Base-by-base conservation (phyloP, 2,113 vertebrate species). In the Cichladusa arquata region DNA sequence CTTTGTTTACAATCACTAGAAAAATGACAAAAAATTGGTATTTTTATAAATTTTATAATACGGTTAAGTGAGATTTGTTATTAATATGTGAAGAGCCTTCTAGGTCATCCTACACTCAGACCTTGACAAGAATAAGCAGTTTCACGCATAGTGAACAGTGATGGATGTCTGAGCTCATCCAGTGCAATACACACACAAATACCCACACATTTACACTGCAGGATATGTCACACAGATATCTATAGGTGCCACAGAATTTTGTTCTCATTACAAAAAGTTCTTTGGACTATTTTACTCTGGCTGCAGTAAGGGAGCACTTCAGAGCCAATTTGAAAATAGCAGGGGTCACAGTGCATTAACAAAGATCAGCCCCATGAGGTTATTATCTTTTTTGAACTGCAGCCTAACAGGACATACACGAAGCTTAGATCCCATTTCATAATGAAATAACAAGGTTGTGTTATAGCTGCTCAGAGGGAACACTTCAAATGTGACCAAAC, bases 391-490 rank as follows among this genome's bases (percentile, higher is more conserved):
- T 34, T 45, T 73, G 3, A 54, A 62, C 56, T 82, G 36, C 72
- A 94, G 74, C 56, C 79, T 95, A 95, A 90, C 73, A 94, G 92
- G 95, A 88, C 60, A 10, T 45, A 61, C 60, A 90, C 3, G 24
- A 87, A 92, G 65, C 88, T 92, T 56, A 94, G 88, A 95, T 94
- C 50, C 25, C 62, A 72, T 91, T 97, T 95, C 88, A 82, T 95
- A 96, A 96, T 88, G 92, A 96, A 96, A 95, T 93, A 96, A 96
- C 95, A 97, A 96, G 94, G 77, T 87, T 96, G 80, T 92, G 56
- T 89, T 96, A 95, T 53, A 94, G 80, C 80, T 89, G 47, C 96
- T 96, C 71, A 89, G 50, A 96, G 85, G 82, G 73, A 97, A 28
- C 66, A 56, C 82, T 95, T 79, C 38, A 92, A 92, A 96, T 97